Base-by-base conservation (phyloP, 1,140 invertebrate species). In the Drosophila lacertosa region DNA sequence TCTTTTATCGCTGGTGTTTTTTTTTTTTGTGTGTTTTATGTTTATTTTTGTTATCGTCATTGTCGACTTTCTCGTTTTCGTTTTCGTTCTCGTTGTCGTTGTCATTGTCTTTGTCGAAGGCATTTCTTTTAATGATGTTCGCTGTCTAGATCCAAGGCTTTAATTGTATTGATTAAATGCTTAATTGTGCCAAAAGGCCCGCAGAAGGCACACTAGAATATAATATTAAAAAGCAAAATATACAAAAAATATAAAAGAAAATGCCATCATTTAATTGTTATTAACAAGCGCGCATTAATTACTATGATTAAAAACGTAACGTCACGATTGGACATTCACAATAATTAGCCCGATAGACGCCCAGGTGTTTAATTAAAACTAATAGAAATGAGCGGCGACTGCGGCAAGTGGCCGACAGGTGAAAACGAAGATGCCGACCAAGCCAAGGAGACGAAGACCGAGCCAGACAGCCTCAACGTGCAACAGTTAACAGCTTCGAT, bases 101-200 rank as follows among this genome's bases (percentile, higher is more conserved):
- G 53, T 57, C 66, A 20, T 58, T 58, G 37, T 70, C 63, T 48
- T 57, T 66, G 42, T 40, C 53, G 64, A 54, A 15, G 26, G 39
- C 42, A 29, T 48, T 84, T 54, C 76, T 63, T 73, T 84, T 74
- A 86, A 84, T 84, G 73, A 73, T 69, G 81, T 47, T 83, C 68
- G 67, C 59, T 32, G 50, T 48, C 59, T 71, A 67, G 74, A 77
- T 68, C 63, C 66, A 73, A 80, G 73, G 73, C 82, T 84, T 84
- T 84, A 81, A 84, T 84, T 86, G 81, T 86, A 84, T 88, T 88
- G 82, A 86, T 88, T 86, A 77, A 88, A 82, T 75, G 82, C 65
- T 70, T 77, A 88, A 86, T 82, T 84, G 73, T 70, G 59, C 63
- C 13, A 24, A 32, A 50, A 22, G n/a, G n/a, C n/a, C n/a, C 22